Evolutionary conservation across 2,888 invertebrate species (phyloP), one percentile per base, ranked within the genome.

Genomic region (Drosophila fungiperda): DNA sequence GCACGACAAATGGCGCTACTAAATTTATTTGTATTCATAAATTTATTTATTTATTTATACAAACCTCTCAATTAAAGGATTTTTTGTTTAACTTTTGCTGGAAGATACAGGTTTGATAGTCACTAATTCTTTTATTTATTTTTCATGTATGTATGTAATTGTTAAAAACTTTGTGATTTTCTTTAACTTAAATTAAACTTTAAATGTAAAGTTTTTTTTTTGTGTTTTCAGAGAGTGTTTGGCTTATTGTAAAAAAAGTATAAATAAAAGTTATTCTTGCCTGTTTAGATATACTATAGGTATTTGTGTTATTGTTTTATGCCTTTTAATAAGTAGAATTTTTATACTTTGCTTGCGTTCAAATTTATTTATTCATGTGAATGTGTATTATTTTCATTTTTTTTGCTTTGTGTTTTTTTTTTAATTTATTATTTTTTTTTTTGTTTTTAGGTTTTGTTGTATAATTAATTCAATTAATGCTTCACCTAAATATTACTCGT

Each of bases 31-130:
- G 52, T 66, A 45, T 67, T 76, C 57, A 71, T 72, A 68, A 54
- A 63, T 70, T 67, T 57, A 59, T 57, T 73, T 64, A 55, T 64
- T 75, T 64, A 58, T 82, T 75, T 76, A 74, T 87, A 76, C 85
- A 89, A 82, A 84, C 74, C 49, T 71, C 69, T 86, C 72, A 76
- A 76, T 82, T 80, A 80, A 73, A 69, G 72, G 69, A 76, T 77
- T 83, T 77, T 79, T 82, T 78, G 61, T 83, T 76, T 80, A 82
- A 79, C 87, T 76, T 91, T 86, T 73, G 81, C 87, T 93, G 93
- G 93, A 93, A 93, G 93, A 93, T 93, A 91, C 92, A 88, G 90
- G 92, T 92, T 91, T 93, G 93, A 93, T 93, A 93, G 93, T 93
- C 93, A 92, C 92, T 93, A 93, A 92, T 93, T 91, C 82, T 76